These are phyloP conservation scores for Patella pellucida DNA, from an alignment of 2,888 invertebrate genomes.

Conservation along the genomic window DNA sequence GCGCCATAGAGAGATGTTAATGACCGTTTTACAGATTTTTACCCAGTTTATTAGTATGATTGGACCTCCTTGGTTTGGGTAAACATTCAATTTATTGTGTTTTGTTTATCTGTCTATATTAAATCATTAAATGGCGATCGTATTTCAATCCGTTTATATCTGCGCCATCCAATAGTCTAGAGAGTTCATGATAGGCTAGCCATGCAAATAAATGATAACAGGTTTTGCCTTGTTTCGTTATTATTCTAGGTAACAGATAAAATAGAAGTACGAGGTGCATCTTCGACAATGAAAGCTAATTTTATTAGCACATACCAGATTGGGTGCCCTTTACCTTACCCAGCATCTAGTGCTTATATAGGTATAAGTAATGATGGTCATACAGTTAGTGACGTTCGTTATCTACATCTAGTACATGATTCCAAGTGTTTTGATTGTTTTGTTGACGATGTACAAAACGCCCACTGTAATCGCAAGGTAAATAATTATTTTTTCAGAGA, in stretches of 20 bases:
- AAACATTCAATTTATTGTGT: too few relatives aligned
- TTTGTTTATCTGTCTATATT: too few relatives aligned
- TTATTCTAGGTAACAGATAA: conserved; percentile 32
- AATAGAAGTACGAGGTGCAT: conserved; percentile 24
- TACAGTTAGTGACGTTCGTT: conserved; percentile 31
- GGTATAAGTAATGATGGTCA: conserved; percentile 49
- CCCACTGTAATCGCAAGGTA: conserved; percentile 36
- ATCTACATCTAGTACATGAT: conserved; percentile 46
- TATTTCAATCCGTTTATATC: too few relatives aligned
- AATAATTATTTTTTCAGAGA: neutral
- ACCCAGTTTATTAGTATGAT: too few relatives aligned
- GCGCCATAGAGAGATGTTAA: too few relatives aligned
- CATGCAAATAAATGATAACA: too few relatives aligned
- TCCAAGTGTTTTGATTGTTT: conserved; percentile 47
- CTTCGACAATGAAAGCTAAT: conserved; percentile 24
- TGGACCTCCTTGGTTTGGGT: too few relatives aligned
- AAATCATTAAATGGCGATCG: too few relatives aligned
- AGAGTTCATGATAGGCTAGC: too few relatives aligned
- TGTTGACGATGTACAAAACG: conserved; percentile 27
- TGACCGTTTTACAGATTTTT: too few relatives aligned
- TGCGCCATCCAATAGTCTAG: too few relatives aligned
- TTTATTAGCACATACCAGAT: conserved; percentile 50
- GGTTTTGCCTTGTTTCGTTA: neutral
- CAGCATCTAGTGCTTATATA: conserved; percentile 40
- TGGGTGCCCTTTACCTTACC: conserved; percentile 42